Evolutionary conservation across 2,888 invertebrate genomes (phyloP).

Genomic region (Phengaris alcon): DNA sequence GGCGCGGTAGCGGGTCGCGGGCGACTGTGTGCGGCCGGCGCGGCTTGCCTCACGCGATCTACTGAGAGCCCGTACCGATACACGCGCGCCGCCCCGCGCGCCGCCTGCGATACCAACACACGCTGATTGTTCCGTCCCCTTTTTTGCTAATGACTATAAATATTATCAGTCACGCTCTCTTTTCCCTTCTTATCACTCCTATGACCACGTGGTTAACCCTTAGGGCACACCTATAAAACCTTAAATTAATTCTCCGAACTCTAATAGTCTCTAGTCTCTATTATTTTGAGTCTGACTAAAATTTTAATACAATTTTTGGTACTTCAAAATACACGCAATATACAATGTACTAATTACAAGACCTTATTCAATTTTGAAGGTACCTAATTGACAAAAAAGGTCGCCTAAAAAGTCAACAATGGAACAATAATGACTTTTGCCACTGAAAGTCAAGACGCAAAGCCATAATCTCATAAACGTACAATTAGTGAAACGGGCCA

Average conservation of each 20-base stretch:
- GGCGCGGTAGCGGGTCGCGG: constrained; percentile 64
- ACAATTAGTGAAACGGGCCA: constrained; percentile 78
- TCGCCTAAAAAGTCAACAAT: constrained; percentile 57
- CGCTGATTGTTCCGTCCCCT: constrained; percentile 75
- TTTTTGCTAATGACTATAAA: constrained; percentile 78
- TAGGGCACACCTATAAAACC: background rate
- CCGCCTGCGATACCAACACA: constrained; percentile 67
- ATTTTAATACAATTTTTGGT: background rate
- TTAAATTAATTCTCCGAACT: background rate
- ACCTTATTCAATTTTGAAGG: background rate
- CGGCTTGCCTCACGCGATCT: constrained; percentile 83
- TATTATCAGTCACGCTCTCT: constrained; percentile 76
- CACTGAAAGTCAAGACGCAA: constrained; percentile 73
- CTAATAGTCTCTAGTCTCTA: background rate
- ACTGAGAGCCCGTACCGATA: constrained; percentile 73
- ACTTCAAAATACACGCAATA: background rate
- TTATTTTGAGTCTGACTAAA: background rate
- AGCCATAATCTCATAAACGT: constrained; percentile 79
- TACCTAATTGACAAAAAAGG: constrained; percentile 16
- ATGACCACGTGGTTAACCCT: constrained; percentile 55
- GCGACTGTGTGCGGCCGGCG: constrained; percentile 74
- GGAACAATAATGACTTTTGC: constrained; percentile 62
- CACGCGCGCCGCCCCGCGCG: constrained; percentile 82
- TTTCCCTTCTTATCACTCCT: constrained; percentile 73
- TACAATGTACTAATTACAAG: background rate